Conservation (phyloP, 1,140 invertebrate species). For the Platyura marginata region DNA sequence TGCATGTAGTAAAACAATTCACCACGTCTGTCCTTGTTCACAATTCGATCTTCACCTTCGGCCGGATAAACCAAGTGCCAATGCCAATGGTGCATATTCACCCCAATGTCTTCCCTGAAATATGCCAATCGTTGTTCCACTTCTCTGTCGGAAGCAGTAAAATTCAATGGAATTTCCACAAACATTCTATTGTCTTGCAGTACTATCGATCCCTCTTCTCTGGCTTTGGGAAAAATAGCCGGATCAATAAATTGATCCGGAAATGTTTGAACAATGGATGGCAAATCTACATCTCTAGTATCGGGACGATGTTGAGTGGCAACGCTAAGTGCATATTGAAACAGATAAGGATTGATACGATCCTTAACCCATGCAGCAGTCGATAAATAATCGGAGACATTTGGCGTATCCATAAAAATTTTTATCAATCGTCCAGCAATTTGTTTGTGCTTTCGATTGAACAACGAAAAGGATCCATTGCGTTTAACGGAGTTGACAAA, state of each 20-base stretch:
- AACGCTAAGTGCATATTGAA: slow-evolving; percentile 20
- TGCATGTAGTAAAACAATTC: slow-evolving; percentile 44
- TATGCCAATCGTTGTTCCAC: slow-evolving; percentile 43
- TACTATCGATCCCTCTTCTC: slow-evolving; percentile 26
- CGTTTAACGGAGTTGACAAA: slow-evolving; percentile 11
- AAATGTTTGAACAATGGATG: slow-evolving; percentile 33
- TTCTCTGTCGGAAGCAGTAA: slow-evolving; percentile 43
- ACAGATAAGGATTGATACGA: not conserved
- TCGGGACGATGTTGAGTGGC: slow-evolving; percentile 27
- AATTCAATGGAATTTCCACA: slow-evolving; percentile 42
- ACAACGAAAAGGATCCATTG: slow-evolving; percentile 31
- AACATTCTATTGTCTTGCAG: slow-evolving; percentile 15
- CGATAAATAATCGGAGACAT: slow-evolving; percentile 14
- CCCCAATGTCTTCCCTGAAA: slow-evolving; percentile 43
- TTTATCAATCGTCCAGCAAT: slow-evolving; percentile 34
- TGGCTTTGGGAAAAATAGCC: slow-evolving; percentile 27
- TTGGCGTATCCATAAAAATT: slow-evolving; percentile 23
- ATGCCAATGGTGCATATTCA: slow-evolving; percentile 41
- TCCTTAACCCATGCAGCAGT: slow-evolving; percentile 19
- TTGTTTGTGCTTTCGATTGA: slow-evolving; percentile 31
- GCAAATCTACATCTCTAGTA: slow-evolving; percentile 28
- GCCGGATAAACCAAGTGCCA: slow-evolving; percentile 35
- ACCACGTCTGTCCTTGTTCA: slow-evolving; percentile 35
- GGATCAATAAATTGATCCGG: slow-evolving; percentile 35
- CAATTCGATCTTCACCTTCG: slow-evolving; percentile 19